These are phyloP conservation scores for Cairina moschata DNA, from an alignment of 2,113 vertebrate genomes.

Conservation along the genomic window DNA sequence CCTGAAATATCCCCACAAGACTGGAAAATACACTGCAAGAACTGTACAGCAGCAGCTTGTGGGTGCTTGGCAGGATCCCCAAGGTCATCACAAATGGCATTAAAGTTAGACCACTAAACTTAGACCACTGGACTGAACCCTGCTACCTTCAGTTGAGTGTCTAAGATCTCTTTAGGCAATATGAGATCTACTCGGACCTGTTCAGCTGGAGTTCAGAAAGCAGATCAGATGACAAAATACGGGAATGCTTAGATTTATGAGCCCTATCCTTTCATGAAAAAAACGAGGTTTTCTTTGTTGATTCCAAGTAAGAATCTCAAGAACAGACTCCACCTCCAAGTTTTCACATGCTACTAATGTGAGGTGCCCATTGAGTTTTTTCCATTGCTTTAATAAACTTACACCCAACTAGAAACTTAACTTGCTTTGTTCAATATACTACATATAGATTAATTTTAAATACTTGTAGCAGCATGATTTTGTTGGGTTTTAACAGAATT, in stretches of 20 bases:
- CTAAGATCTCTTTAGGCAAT: background rate
- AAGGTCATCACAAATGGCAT: background rate
- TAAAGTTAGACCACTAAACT: background rate
- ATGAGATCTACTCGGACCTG: background rate
- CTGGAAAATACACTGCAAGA: background rate
- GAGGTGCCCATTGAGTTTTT: background rate
- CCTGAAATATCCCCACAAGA: background rate
- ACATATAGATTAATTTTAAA: background rate
- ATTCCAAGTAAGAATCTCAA: background rate
- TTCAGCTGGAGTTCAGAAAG: background rate
- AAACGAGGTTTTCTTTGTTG: background rate
- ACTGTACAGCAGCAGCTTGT: background rate
- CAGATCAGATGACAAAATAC: background rate
- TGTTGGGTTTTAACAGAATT: background rate
- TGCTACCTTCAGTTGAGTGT: background rate
- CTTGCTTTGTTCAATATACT: background rate
- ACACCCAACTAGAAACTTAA: background rate
- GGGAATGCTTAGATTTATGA: background rate
- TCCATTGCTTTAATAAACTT: background rate
- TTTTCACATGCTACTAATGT: background rate
- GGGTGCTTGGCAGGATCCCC: background rate
- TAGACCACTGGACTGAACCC: background rate
- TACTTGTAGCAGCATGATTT: background rate
- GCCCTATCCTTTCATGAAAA: background rate
- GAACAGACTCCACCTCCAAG: background rate